Evolutionary conservation across 2,113 vertebrate genomes (phyloP).

Genomic region (Lepus americanus): DNA sequence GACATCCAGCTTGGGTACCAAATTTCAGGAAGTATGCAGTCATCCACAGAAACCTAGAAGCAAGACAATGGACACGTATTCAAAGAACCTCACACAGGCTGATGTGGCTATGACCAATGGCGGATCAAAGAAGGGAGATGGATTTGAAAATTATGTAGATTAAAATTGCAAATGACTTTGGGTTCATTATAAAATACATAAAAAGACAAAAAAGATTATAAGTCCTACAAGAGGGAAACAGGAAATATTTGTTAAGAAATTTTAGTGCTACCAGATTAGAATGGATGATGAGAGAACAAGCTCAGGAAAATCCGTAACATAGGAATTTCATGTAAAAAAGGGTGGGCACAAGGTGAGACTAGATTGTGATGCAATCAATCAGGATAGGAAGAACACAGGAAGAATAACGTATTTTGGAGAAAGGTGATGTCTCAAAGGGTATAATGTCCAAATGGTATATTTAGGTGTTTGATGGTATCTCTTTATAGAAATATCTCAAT

Average conservation of each 20-base stretch:
- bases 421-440: not conserved
- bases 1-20: not conserved
- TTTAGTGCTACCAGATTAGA: not conserved
- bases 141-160: not conserved
- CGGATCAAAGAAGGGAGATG: rapidly evolving
- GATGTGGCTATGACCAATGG: not conserved
- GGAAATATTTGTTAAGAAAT: not conserved
- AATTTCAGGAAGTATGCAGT: not conserved
- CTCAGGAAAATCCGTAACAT: not conserved
- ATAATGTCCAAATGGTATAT: not conserved
- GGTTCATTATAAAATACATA: not conserved
- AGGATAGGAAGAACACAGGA: not conserved
- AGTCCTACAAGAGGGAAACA: rapidly evolving
- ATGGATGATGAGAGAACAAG: too few relatives aligned
- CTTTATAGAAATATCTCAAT: not conserved
- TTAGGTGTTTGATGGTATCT: not conserved
- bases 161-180: not conserved
- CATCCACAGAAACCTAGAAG: not conserved
- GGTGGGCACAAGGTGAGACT: not conserved
- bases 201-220: not conserved
- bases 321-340: too few relatives aligned
- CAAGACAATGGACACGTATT: not conserved
- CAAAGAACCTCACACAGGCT: not conserved
- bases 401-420: not conserved
- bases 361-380: not conserved